phyloP scores from a whole-genome alignment of 2,113 vertebrate genomes.

The Sprattus sprattus region DNA sequence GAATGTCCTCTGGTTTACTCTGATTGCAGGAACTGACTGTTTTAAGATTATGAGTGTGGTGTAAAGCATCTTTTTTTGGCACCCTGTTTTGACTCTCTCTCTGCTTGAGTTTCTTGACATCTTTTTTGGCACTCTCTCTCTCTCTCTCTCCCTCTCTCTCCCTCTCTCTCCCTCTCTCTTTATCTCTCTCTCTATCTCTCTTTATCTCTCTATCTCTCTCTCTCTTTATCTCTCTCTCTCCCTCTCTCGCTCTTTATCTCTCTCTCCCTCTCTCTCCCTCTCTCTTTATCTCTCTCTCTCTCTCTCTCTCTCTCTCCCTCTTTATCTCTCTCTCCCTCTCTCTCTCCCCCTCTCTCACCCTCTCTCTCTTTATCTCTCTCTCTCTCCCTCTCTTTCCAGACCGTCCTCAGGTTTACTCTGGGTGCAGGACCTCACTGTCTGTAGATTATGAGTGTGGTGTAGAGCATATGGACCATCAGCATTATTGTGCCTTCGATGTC shows the following conservation, averaged over 20 bases:
- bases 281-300: too few species aligned
- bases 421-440: background rate
- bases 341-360: too few species aligned
- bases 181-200: background rate
- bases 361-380: background rate
- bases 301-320: too few species aligned
- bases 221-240: too few species aligned
- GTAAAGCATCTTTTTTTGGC: background rate
- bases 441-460: background rate
- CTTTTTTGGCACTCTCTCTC: too few species aligned
- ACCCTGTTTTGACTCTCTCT: too few species aligned
- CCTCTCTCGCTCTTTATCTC: background rate
- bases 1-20: background rate
- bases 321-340: too few species aligned
- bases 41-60: background rate
- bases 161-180: background rate
- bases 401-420: background rate
- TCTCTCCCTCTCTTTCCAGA: background rate
- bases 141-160: too few species aligned
- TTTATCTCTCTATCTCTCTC: too few species aligned
- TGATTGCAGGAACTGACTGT: background rate
- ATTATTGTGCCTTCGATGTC: background rate
- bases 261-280: too few species aligned
- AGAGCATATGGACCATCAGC: background rate
- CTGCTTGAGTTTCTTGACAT: too few species aligned